Conservation (phyloP, 37 sponge, comb jelly and placozoan genomes). For the Tethya wilhelma region DNA sequence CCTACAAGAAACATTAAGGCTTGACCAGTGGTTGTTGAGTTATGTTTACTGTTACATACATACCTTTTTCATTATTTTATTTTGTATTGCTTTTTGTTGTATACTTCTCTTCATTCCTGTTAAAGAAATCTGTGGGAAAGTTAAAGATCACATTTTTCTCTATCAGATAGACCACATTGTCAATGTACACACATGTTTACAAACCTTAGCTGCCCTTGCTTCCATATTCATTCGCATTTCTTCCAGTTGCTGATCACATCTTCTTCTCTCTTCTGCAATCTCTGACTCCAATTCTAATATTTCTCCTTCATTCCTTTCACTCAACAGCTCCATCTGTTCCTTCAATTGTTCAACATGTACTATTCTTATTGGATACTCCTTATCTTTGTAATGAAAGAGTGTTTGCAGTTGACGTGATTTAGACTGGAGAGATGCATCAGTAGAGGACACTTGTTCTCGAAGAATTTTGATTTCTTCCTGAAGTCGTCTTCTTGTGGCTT, state of each 20-base stretch:
- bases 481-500: slow-evolving; percentile 9
- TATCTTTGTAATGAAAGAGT: slow-evolving; percentile 60
- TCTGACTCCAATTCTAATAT: slow-evolving; percentile 24
- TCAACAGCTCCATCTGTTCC: slow-evolving; percentile 12
- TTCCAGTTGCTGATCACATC: slow-evolving; percentile 33
- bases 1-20: slow-evolving; percentile 10
- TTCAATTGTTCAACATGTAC: slow-evolving; percentile 49
- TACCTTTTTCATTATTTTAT: slow-evolving; percentile 64
- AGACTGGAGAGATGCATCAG: slow-evolving; percentile 1
- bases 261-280: slow-evolving; percentile 38
- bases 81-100: slow-evolving; percentile 54
- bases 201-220: slow-evolving; percentile 39
- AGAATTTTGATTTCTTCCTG: slow-evolving; percentile 9
- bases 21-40: background rate
- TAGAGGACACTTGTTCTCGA: background rate
- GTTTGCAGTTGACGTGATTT: slow-evolving; percentile 15
- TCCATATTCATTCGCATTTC: slow-evolving; percentile 19
- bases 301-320: background rate
- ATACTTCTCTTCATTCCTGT: slow-evolving; percentile 32
- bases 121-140: slow-evolving; percentile 25
- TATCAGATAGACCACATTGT: too few relatives aligned
- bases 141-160: too few relatives aligned
- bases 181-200: background rate
- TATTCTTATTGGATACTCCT: slow-evolving; percentile 57
- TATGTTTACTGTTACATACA: too few relatives aligned